phyloP scores from a whole-genome alignment of 2,888 invertebrate species.

The Diaprepes abbreviatus region DNA sequence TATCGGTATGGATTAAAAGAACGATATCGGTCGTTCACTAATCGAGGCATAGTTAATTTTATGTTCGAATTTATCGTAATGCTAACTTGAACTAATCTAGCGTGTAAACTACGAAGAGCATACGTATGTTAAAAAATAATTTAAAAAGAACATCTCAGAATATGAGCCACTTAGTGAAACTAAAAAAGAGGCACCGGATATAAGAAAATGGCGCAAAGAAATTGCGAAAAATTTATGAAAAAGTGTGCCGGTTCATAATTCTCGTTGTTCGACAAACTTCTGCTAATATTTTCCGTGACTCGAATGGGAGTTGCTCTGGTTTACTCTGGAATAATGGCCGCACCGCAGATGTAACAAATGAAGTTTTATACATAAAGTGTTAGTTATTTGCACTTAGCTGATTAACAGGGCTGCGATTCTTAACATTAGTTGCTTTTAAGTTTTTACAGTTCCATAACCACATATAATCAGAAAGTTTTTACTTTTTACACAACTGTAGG shows the following conservation, averaged over 20 bases:
- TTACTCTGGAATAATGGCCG: constrained; percentile 2
- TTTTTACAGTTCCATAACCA: no score
- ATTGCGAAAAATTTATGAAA: constrained; percentile 16
- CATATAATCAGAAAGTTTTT: no score
- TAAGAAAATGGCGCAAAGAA: constrained; percentile 14
- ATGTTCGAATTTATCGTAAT: no score
- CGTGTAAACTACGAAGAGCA: no score
- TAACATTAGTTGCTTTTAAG: no score
- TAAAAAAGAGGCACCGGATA: not conserved
- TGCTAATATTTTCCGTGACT: constrained; percentile 18
- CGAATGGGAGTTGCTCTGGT: not conserved
- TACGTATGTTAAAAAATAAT: not conserved
- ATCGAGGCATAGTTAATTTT: no score
- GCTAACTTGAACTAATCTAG: no score
- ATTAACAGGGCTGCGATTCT: not conserved
- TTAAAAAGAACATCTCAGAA: not conserved
- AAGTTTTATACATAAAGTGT: not conserved
- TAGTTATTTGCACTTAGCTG: constrained; percentile 13
- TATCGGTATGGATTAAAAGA: no score
- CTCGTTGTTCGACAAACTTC: constrained; percentile 14
- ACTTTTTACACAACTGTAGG: no score
- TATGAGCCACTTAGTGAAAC: not conserved
- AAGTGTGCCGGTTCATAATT: constrained; percentile 12
- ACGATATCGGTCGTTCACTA: no score
- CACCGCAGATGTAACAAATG: not conserved